Evolutionary conservation across 2,797 vertebrate species (phyloP), one percentile per base, ranked within the genome.

Genomic region (Mico argentatus): DNA sequence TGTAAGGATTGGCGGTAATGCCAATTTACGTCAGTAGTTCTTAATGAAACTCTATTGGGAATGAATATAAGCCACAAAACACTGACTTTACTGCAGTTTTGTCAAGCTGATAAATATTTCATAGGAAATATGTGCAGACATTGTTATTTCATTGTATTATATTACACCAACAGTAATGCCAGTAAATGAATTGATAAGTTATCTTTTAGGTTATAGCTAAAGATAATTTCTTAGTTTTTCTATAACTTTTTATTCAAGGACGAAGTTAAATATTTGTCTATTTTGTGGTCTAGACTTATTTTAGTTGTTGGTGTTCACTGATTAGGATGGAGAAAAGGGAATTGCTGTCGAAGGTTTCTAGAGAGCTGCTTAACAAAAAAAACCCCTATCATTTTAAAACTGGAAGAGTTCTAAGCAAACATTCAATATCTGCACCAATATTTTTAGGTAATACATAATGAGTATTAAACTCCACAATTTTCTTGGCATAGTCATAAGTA

Each of bases 61-160:
- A 96, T 98, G 98, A 98, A 98, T 98, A 98, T 96, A 99, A 99
- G 98, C 98, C 98, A 98, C 96, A 98, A 99, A 98, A 99, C 98
- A 99, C 98, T 97, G 98, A 98, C 98, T 98, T 98, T 86, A 97
- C 97, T 97, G 98, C 98, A 98, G 98, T 98, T 99, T 98, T 98
- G 98, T 98, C 98, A 99, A 98, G 98, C 98, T 99, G 97, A 97
- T 99, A 99, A 98, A 99, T 99, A 99, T 99, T 99, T 99, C 99
- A 99, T 98, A 98, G 98, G 98, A 98, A 99, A 98, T 98, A 98
- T 97, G 95, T 98, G 98, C 94, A 92, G 97, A 97, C 98, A 98
- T 96, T 98, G 98, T 98, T 98, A 98, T 97, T 98, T 98, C 97
- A 98, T 96, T 98, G 98, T 98, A 98, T 99, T 98, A 98, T 97